Evolutionary conservation across 2,888 invertebrate genomes (phyloP).

Genomic region (Platycheirus rosarum): DNA sequence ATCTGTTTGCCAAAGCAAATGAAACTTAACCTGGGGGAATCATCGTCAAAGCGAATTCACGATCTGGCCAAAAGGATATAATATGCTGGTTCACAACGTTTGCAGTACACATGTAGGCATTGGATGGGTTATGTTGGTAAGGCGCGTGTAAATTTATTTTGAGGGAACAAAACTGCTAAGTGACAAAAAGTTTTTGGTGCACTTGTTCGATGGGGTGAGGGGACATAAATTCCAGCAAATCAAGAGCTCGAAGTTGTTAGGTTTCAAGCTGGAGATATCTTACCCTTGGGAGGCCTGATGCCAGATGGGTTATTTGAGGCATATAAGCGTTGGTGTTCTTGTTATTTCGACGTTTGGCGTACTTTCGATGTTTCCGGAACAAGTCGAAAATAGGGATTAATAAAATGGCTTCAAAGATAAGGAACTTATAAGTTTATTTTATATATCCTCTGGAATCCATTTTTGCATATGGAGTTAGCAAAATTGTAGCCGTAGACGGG

Average conservation of each 20-base stretch:
- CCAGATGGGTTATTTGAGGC: slow-evolving; percentile 13
- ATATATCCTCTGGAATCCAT: too few relatives aligned
- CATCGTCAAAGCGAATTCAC: slow-evolving; percentile 72
- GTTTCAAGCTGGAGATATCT: slow-evolving; percentile 56
- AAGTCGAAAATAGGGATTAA: too few relatives aligned
- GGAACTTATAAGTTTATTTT: too few relatives aligned
- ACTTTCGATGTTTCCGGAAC: too few relatives aligned
- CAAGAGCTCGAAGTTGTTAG: slow-evolving; percentile 50
- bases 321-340: too few relatives aligned
- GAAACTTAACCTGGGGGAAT: slow-evolving; percentile 70
- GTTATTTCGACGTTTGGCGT: too few relatives aligned
- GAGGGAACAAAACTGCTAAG: slow-evolving; percentile 57
- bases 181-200: slow-evolving; percentile 68
- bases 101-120: too few relatives aligned
- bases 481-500: too few relatives aligned
- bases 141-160: neutral
- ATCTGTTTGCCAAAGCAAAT: slow-evolving; percentile 79
- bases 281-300: slow-evolving; percentile 55
- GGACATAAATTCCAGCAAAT: slow-evolving; percentile 59
- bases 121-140: too few relatives aligned
- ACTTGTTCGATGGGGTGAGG: slow-evolving; percentile 66
- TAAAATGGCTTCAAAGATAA: too few relatives aligned
- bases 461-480: too few relatives aligned
- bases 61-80: slow-evolving; percentile 56
- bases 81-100: slow-evolving; percentile 46